phyloP scores from a whole-genome alignment of 2,113 vertebrate species.

The Dendrocopos noguchii region DNA sequence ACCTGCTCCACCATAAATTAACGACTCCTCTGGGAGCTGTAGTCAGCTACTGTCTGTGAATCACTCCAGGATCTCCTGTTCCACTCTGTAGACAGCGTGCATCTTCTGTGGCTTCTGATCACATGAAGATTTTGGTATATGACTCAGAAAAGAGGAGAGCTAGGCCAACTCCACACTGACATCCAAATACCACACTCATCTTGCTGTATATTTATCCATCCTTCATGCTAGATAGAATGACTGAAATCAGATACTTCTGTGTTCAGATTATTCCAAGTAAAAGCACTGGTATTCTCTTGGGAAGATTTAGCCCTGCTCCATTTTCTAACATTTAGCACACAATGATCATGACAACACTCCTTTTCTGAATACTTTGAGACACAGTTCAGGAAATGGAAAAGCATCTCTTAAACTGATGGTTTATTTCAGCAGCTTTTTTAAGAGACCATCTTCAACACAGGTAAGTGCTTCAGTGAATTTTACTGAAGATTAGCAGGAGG shows the following conservation, averaged over 20 bases:
- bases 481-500: background rate
- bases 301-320: background rate
- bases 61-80: background rate
- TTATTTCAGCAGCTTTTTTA: background rate
- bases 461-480: background rate
- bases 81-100: rapidly evolving
- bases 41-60: conserved; percentile 27
- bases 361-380: background rate
- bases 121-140: background rate
- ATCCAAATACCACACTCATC: background rate
- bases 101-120: background rate
- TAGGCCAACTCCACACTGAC: background rate
- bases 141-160: background rate
- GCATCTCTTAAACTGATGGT: background rate
- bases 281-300: background rate
- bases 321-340: background rate
- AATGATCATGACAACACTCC: background rate
- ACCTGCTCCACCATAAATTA: conserved; percentile 13
- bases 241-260: background rate
- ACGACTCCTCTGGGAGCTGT: background rate
- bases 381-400: background rate
- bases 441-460: background rate
- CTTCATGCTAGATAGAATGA: background rate
- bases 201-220: background rate
- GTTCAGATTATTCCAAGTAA: background rate